Conservation (phyloP, 2,888 invertebrate species). For the Micoletzkya japonica region DNA sequence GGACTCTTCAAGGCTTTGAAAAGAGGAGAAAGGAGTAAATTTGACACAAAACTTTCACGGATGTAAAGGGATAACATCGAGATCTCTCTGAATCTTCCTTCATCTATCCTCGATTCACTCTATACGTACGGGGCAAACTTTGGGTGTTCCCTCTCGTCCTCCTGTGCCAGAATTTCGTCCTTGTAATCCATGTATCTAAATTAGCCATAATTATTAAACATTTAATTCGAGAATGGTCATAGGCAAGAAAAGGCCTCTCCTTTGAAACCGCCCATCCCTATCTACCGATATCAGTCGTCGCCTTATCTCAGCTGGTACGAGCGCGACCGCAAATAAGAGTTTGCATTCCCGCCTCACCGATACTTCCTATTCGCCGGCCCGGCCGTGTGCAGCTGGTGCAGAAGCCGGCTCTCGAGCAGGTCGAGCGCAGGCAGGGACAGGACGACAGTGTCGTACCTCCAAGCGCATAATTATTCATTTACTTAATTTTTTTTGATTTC, state of each 20-base stretch:
- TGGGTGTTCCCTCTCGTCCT: conserved; percentile 55
- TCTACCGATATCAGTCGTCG: too few species aligned
- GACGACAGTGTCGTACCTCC: conserved; percentile 87
- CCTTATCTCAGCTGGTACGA: not conserved
- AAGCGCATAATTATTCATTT: not conserved
- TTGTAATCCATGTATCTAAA: conserved; percentile 59
- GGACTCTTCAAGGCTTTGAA: not conserved
- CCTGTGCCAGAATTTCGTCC: conserved; percentile 55
- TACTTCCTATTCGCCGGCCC: conserved; percentile 51
- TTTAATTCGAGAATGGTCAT: too few species aligned
- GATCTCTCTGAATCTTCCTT: conserved; percentile 54
- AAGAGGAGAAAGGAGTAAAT: conserved; percentile 14
- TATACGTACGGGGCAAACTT: conserved; percentile 56
- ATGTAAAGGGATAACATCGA: not conserved
- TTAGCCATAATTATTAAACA: not conserved
- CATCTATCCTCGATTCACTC: conserved; percentile 37
- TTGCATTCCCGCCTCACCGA: conserved; percentile 34
- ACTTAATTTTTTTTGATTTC: not conserved
- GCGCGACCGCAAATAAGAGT: not conserved
- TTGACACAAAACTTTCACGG: not conserved
- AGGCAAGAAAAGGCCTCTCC: too few species aligned
- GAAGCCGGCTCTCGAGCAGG: conserved; percentile 75
- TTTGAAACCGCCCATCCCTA: not conserved
- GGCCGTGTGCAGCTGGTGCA: conserved; percentile 51
- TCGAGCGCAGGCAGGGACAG: conserved; percentile 75